Evolutionary conservation across 2,797 vertebrate genomes (phyloP).

Genomic region (Coregonus ussuriensis): DNA sequence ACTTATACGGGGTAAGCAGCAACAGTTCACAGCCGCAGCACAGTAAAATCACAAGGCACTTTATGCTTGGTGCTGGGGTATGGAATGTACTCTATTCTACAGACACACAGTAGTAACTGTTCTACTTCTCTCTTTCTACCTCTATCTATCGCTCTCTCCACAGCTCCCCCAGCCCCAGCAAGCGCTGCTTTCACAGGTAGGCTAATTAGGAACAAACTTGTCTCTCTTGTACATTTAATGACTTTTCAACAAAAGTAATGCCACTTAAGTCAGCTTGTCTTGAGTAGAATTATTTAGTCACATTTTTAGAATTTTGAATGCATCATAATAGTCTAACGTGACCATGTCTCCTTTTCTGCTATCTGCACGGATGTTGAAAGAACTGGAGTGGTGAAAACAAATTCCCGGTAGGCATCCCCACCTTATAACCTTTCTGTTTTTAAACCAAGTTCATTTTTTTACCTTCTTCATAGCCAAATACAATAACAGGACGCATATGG

Average conservation of each 20-base stretch:
- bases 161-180: conserved; percentile 85
- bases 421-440: neutral
- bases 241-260: neutral
- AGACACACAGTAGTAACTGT: neutral
- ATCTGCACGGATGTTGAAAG: neutral
- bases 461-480: neutral
- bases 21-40: neutral
- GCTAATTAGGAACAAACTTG: conserved; percentile 31
- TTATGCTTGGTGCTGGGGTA: neutral
- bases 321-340: neutral
- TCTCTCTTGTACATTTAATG: neutral
- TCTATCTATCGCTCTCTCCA: too few relatives aligned
- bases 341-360: neutral
- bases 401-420: conserved; percentile 10
- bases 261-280: neutral
- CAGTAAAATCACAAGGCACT: neutral
- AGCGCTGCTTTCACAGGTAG: conserved; percentile 94
- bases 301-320: neutral
- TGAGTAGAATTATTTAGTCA: neutral
- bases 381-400: conserved; percentile 30
- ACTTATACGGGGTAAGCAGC: conserved; percentile 16
- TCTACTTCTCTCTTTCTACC: neutral
- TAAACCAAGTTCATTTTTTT: neutral
- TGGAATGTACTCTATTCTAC: neutral
- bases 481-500: neutral